A percentile compares a stretch with the other conserved stretches of the same genome.
These are phyloP conservation scores for Calonectris borealis DNA, from an alignment of 2,113 vertebrate species.

Conservation along the genomic window DNA sequence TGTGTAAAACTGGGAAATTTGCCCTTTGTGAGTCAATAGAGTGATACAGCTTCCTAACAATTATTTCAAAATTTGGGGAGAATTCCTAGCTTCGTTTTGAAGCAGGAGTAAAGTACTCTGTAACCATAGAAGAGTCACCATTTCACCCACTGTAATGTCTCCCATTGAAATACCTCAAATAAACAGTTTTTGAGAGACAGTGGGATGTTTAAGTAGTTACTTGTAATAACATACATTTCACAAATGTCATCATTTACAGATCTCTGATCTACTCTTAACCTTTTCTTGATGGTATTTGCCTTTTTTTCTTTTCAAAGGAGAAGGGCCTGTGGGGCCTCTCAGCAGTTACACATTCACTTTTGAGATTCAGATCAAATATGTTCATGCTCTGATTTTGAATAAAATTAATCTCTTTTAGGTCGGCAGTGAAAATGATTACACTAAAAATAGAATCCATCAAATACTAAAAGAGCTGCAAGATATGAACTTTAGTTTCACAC, in stretches of 20 bases:
- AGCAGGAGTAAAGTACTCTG: not conserved
- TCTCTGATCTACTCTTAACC: not conserved
- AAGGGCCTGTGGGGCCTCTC: not conserved
- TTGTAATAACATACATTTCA: not conserved
- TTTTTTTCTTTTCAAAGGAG: not conserved
- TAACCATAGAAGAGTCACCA: not conserved
- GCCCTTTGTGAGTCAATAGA: not conserved
- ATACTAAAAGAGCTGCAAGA: not conserved
- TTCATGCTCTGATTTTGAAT: not conserved
- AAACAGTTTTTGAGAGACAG: not conserved
- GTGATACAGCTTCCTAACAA: not conserved
- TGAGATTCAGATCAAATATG: not conserved
- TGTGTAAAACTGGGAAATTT: not conserved
- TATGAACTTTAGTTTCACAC: fast-evolving
- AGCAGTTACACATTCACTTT: not conserved
- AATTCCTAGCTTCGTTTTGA: not conserved
- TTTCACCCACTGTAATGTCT: not conserved
- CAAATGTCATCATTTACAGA: not conserved
- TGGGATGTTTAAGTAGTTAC: not conserved
- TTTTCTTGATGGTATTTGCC: not conserved
- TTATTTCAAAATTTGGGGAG: not conserved
- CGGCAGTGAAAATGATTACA: not conserved
- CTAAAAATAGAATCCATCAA: not conserved
- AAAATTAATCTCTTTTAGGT: not conserved
- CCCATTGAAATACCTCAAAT: not conserved